A percentile compares a stretch with the other conserved stretches of the same genome.
These are phyloP conservation scores for Cryptus viduatorius DNA, from an alignment of 2,888 invertebrate species.

Conservation along the genomic window DNA sequence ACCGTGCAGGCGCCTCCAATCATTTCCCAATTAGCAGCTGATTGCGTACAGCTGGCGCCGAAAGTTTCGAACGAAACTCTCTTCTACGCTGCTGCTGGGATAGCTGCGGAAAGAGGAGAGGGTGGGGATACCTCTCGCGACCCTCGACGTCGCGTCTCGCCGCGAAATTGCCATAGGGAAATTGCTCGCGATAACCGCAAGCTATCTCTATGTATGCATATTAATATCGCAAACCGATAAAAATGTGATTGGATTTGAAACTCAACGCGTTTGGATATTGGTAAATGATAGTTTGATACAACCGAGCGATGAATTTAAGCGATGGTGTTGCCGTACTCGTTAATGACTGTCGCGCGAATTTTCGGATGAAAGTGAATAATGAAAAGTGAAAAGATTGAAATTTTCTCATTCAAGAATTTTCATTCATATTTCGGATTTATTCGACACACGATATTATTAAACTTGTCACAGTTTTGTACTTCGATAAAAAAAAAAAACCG, in stretches of 20 bases:
- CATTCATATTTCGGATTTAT: too few species aligned
- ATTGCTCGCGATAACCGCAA: conserved; percentile 66
- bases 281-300: background rate
- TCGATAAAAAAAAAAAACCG: too few species aligned
- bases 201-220: conserved; percentile 47
- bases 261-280: background rate
- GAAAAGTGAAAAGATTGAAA: too few species aligned
- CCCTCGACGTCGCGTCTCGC: conserved; percentile 55
- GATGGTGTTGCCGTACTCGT: background rate
- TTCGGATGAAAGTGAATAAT: background rate
- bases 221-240: conserved; percentile 42
- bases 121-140: background rate
- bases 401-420: too few species aligned
- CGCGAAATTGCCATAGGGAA: conserved; percentile 60
- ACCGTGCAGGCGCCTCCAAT: conserved; percentile 79
- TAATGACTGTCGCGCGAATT: background rate
- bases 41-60: conserved; percentile 78
- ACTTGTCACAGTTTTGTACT: too few species aligned
- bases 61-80: conserved; percentile 64
- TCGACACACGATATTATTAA: too few species aligned
- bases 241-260: conserved; percentile 40
- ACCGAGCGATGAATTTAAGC: background rate
- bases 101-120: background rate
- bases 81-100: background rate
- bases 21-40: conserved; percentile 83